Percentiles rank a stretch among this genome's conserved stretches.
Evolutionary conservation across 2,888 invertebrate species (phyloP).

Genomic region (Idaea dimidiata): DNA sequence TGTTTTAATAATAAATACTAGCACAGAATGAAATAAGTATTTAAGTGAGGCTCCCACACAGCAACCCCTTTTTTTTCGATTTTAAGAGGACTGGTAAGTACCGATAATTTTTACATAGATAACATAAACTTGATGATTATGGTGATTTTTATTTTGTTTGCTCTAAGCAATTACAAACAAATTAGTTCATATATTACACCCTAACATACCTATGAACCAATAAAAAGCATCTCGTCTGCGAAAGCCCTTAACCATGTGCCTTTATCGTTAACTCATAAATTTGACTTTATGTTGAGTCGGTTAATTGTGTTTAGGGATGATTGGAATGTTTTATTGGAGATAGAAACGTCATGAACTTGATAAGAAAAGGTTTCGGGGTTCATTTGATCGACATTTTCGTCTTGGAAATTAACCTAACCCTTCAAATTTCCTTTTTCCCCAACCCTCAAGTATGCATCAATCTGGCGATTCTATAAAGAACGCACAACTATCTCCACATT

Average conservation of each 20-base stretch:
- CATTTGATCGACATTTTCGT: not conserved
- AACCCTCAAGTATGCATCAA: not conserved
- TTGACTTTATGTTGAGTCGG: not conserved
- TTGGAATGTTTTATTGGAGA: not conserved
- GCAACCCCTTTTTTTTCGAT: too few species aligned
- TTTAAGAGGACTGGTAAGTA: too few species aligned
- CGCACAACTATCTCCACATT: too few species aligned
- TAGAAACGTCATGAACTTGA: not conserved
- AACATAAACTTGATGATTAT: too few species aligned
- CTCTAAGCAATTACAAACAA: too few species aligned
- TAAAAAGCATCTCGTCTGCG: not conserved
- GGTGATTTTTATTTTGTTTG: too few species aligned
- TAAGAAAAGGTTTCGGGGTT: not conserved
- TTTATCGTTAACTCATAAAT: slow-evolving; percentile 1
- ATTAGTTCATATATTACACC: too few species aligned
- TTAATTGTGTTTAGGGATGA: not conserved
- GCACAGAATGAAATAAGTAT: too few species aligned
- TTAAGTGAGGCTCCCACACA: too few species aligned
- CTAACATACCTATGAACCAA: not conserved
- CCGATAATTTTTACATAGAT: too few species aligned
- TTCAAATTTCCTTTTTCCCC: not conserved
- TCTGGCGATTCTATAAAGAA: not conserved
- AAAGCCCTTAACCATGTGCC: not conserved
- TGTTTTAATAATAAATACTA: too few species aligned
- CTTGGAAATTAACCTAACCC: not conserved